These are phyloP conservation scores for Theretra japonica DNA, from an alignment of 2,888 invertebrate genomes.

Conservation along the genomic window DNA sequence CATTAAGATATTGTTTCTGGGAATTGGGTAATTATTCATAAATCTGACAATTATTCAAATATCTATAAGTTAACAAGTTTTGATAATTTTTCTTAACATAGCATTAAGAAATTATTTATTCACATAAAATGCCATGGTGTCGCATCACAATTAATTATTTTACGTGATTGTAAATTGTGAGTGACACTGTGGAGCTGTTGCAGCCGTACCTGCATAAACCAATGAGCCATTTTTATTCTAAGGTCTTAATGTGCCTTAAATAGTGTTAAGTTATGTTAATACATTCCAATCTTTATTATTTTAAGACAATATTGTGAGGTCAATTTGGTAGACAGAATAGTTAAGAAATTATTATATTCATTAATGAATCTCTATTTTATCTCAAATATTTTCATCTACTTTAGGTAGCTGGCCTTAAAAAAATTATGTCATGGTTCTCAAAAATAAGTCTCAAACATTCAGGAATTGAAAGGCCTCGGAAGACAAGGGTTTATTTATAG, in stretches of 20 bases:
- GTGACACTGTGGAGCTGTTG: constrained; percentile 37
- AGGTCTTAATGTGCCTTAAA: constrained; percentile 56
- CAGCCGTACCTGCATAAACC: constrained; percentile 71
- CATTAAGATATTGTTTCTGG: background rate
- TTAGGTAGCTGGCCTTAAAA: background rate
- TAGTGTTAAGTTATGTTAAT: constrained; percentile 47
- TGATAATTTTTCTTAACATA: constrained; percentile 21
- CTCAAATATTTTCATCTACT: background rate
- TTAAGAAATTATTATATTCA: background rate
- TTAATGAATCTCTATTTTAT: constrained; percentile 8
- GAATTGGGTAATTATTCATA: background rate
- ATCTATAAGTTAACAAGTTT: background rate
- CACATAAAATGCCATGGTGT: background rate
- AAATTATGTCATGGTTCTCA: background rate
- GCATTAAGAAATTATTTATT: constrained; percentile 24
- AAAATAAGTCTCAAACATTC: background rate
- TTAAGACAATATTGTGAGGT: constrained; percentile 24
- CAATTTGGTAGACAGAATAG: background rate
- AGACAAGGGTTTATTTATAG: constrained; percentile 8
- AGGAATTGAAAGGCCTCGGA: background rate
- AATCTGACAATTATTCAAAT: background rate
- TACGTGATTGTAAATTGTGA: constrained; percentile 22
- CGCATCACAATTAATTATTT: constrained; percentile 11
- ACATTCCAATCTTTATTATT: constrained; percentile 63
- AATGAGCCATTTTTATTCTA: constrained; percentile 72